Evolutionary conservation across 1,140 invertebrate species (phyloP).

Genomic region (Stratiolaelaps scimitus): DNA sequence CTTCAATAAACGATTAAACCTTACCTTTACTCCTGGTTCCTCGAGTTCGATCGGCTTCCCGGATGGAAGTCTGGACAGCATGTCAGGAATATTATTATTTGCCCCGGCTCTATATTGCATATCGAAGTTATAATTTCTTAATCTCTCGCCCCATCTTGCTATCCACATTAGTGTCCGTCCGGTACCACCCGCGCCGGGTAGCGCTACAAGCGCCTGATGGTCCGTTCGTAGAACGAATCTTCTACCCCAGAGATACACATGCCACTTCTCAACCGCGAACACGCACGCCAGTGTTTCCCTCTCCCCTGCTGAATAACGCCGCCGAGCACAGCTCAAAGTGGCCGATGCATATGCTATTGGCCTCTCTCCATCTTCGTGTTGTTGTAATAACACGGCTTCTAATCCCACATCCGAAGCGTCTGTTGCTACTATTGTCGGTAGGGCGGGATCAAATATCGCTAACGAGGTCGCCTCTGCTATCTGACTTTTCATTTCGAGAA

Average conservation of each 20-base stretch:
- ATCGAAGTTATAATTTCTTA: not conserved
- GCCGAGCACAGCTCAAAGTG: not conserved
- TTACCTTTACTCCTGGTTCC: too few relatives aligned
- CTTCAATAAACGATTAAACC: too few relatives aligned
- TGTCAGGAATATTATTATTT: not conserved
- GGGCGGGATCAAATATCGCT: not conserved
- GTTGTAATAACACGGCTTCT: not conserved
- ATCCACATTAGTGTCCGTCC: not conserved
- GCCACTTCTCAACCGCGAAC: not conserved
- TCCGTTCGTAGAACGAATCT: not conserved
- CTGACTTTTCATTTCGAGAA: not conserved
- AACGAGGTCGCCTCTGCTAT: not conserved
- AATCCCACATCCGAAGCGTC: constrained; percentile 15
- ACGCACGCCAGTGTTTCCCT: not conserved
- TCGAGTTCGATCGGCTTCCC: not conserved
- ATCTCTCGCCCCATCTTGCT: not conserved
- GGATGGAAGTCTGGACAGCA: not conserved
- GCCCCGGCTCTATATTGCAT: not conserved
- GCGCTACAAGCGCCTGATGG: not conserved
- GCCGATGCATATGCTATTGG: not conserved
- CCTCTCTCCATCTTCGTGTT: not conserved
- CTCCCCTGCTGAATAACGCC: not conserved
- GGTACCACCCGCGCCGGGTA: not conserved
- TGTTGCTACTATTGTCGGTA: not conserved
- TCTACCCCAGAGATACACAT: not conserved